Conservation (phyloP, 2,113 vertebrate genomes). For the Pygoscelis antarcticus region DNA sequence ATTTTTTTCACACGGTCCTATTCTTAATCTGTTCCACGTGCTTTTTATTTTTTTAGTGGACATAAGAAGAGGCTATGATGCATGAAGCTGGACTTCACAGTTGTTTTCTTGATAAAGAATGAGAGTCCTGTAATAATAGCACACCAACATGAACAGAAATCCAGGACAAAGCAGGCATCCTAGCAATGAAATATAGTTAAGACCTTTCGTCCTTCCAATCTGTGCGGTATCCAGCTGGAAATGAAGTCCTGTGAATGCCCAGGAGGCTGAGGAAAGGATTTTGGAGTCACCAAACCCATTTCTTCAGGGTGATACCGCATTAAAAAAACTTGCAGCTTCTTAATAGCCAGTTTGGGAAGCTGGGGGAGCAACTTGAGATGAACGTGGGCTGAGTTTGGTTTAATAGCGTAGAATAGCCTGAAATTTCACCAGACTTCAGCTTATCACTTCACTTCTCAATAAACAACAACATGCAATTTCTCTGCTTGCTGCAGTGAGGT, state of each 20-base stretch:
- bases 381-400: background rate
- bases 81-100: background rate
- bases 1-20: background rate
- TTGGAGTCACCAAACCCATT: background rate
- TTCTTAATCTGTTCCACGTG: background rate
- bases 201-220: background rate
- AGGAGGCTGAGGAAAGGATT: background rate
- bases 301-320: background rate
- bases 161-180: background rate
- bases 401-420: background rate
- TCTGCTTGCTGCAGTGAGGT: background rate
- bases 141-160: background rate
- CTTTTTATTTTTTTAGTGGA: background rate
- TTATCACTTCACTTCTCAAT: background rate
- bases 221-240: background rate
- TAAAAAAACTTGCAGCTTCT: background rate
- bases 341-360: background rate
- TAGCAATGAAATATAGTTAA: background rate
- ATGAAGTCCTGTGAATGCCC: background rate
- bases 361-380: background rate
- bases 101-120: background rate
- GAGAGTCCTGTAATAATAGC: background rate
- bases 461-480: background rate
- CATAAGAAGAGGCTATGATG: background rate
- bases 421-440: background rate